Evolutionary conservation across 2,888 invertebrate species (phyloP).

Genomic region (Tuberolachnus salignus): DNA sequence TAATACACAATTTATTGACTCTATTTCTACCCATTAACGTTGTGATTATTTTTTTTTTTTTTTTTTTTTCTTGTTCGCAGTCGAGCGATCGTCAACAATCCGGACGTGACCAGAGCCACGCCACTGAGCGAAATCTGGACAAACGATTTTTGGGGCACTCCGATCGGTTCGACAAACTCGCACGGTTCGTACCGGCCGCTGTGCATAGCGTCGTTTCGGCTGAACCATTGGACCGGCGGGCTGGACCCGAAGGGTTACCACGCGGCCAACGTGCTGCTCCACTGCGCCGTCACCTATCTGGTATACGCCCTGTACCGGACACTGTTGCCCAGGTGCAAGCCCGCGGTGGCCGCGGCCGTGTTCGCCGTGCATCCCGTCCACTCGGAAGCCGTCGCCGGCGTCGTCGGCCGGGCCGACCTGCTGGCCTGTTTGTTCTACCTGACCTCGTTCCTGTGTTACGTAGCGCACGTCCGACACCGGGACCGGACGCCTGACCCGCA

Average conservation of each 20-base stretch:
- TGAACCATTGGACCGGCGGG: slow-evolving; percentile 79
- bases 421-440: slow-evolving; percentile 90
- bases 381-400: slow-evolving; percentile 94
- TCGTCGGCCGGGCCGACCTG: slow-evolving; percentile 94
- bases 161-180: slow-evolving; percentile 87
- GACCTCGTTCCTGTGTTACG: slow-evolving; percentile 83
- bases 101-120: slow-evolving; percentile 71
- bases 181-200: slow-evolving; percentile 97
- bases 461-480: slow-evolving; percentile 71
- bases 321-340: slow-evolving; percentile 69
- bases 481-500: slow-evolving; percentile 47
- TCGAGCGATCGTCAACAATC: slow-evolving; percentile 93
- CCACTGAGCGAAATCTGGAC: slow-evolving; percentile 81
- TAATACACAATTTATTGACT: no score
- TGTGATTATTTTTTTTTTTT: no score
- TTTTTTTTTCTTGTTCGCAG: slow-evolving; percentile 67
- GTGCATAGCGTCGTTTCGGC: slow-evolving; percentile 84
- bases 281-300: slow-evolving; percentile 82
- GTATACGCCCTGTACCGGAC: slow-evolving; percentile 59
- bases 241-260: slow-evolving; percentile 85
- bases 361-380: slow-evolving; percentile 97
- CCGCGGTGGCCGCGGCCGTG: slow-evolving; percentile 66
- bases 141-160: slow-evolving; percentile 99
- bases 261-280: slow-evolving; percentile 82
- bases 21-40: no score